A percentile compares a stretch with the other conserved stretches of the same genome.
Conservation (phyloP, 2,888 invertebrate species). For the Poecilus cupreus region DNA sequence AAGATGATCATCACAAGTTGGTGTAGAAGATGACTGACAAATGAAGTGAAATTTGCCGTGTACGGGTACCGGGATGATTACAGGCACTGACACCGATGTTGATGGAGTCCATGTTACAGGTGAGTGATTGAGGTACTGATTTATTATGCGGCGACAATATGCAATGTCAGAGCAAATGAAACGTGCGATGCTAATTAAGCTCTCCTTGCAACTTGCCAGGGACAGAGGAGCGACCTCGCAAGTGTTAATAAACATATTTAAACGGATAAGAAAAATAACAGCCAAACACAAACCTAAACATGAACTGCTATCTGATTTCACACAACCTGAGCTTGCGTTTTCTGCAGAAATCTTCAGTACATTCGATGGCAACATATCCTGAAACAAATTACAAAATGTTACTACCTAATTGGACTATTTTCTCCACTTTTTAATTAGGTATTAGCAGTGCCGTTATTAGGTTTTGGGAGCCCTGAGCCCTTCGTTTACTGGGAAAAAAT, state of each 20-base stretch:
- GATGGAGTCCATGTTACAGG: conserved; percentile 18
- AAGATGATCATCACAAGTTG: conserved; percentile 19
- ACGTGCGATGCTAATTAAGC: background rate
- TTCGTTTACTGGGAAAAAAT: no score
- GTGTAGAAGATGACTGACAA: conserved; percentile 11
- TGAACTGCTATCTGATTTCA: conserved; percentile 69
- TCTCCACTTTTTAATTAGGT: no score
- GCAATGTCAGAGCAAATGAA: conserved; percentile 4
- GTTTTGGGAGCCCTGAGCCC: no score
- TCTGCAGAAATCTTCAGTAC: conserved; percentile 64
- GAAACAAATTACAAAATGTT: conserved; percentile 53
- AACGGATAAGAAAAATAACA: conserved; percentile 66
- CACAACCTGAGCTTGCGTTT: conserved; percentile 69
- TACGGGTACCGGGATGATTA: background rate
- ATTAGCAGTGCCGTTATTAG: no score
- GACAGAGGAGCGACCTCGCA: background rate
- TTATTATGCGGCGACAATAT: conserved; percentile 3
- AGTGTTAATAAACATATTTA: conserved; percentile 45
- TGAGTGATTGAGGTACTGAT: background rate
- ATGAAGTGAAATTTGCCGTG: conserved; percentile 29
- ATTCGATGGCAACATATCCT: conserved; percentile 69
- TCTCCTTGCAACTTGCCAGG: conserved; percentile 9
- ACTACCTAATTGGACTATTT: no score
- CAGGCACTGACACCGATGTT: background rate
- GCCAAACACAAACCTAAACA: conserved; percentile 73